These are phyloP conservation scores for Sphenopsis melanotis DNA, from an alignment of 2,797 vertebrate species.

Conservation along the genomic window DNA sequence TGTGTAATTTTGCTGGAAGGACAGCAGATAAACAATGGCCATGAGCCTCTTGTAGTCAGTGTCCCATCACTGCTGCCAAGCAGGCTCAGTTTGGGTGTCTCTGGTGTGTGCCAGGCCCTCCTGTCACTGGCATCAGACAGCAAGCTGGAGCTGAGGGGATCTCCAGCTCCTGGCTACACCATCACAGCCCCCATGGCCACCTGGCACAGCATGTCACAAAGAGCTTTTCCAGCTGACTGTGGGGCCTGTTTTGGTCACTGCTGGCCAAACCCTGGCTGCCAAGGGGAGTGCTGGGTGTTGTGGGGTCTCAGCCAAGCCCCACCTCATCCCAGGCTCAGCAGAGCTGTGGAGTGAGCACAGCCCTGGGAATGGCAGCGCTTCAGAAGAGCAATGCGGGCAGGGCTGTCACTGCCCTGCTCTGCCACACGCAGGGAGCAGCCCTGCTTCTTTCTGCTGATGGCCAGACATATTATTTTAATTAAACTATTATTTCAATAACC, in stretches of 20 bases:
- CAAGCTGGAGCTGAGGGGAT: not conserved
- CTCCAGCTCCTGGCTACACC: not conserved
- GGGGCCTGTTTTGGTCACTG: not conserved
- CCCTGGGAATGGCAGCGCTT: not conserved
- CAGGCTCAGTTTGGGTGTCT: not conserved
- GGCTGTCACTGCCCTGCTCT: not conserved
- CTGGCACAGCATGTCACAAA: not conserved
- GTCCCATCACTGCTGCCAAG: not conserved
- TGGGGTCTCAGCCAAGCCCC: not conserved
- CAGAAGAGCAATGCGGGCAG: not conserved
- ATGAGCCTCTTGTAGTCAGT: not conserved
- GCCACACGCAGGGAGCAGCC: not conserved
- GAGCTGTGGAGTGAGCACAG: not conserved
- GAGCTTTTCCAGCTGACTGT: not conserved
- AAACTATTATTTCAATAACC: not conserved
- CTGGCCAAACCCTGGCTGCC: not conserved
- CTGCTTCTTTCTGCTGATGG: not conserved
- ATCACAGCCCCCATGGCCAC: accelerated
- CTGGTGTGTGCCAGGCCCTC: not conserved
- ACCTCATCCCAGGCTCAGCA: not conserved
- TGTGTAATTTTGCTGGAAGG: not conserved
- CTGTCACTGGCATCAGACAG: not conserved
- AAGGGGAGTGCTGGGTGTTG: not conserved
- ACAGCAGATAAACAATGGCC: not conserved
- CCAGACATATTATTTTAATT: not conserved